phyloP scores from a whole-genome alignment of 2,888 invertebrate genomes.

The Branchinecta sandiegonensis region DNA sequence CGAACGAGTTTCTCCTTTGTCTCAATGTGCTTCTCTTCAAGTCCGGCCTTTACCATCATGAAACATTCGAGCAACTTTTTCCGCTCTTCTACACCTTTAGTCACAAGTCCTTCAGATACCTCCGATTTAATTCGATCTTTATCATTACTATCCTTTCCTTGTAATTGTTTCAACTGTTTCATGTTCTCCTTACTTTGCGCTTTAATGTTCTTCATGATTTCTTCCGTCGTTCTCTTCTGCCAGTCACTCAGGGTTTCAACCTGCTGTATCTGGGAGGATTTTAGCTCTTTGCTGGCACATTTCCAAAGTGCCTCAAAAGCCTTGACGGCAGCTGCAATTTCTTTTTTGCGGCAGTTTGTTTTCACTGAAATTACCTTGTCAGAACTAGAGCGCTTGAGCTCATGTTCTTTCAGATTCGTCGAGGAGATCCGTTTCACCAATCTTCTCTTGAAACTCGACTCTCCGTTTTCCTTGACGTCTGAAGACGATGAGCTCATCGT shows the following conservation, averaged over 20 bases:
- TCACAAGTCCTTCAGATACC: neutral
- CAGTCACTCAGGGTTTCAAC: neutral
- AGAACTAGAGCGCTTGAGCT: neutral
- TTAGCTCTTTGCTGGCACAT: neutral
- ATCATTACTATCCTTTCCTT: neutral
- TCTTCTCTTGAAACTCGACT: neutral
- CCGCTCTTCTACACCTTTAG: neutral
- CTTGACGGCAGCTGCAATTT: neutral
- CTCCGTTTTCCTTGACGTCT: slow-evolving; percentile 1
- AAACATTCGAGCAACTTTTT: neutral
- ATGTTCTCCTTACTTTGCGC: neutral
- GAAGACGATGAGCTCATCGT: neutral
- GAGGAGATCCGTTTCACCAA: neutral
- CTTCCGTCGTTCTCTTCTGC: neutral
- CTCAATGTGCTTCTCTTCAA: neutral
- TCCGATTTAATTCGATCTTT: neutral
- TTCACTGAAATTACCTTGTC: neutral
- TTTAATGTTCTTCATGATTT: neutral
- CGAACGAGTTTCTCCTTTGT: neutral
- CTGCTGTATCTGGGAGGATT: neutral
- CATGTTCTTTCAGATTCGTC: neutral
- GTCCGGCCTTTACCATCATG: neutral
- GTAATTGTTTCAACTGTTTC: neutral
- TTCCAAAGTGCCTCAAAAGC: neutral
- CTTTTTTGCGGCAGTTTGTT: neutral